Conservation (phyloP, 1,140 invertebrate genomes). For the Pomphorhynchus laevis region DNA sequence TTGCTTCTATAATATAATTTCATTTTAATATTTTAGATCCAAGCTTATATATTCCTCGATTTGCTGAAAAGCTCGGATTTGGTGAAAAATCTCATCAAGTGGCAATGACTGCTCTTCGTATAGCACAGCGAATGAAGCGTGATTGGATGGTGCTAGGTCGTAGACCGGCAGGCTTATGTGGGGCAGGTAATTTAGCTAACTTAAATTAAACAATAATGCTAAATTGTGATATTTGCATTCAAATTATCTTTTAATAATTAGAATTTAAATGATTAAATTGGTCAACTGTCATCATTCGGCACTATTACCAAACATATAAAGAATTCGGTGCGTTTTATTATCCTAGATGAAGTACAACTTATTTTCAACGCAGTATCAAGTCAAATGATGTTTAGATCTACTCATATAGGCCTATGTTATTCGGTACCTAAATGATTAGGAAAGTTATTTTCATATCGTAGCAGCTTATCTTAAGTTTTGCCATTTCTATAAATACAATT, state of each 20-base stretch:
- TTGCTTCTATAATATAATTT: constrained; percentile 7
- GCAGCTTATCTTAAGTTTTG: no score
- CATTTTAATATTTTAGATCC: constrained; percentile 33
- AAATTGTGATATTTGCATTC: no score
- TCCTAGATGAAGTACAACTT: no score
- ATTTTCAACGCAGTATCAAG: no score
- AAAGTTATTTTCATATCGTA: no score
- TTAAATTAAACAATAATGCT: no score
- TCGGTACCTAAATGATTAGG: no score
- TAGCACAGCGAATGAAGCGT: constrained; percentile 80
- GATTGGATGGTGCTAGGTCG: constrained; percentile 82
- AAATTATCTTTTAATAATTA: constrained; percentile 10
- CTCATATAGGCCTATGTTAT: no score
- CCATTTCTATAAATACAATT: no score
- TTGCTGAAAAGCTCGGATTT: constrained; percentile 64
- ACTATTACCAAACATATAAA: no score
- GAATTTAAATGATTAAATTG: constrained; percentile 1
- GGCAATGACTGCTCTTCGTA: constrained; percentile 52
- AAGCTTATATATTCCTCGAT: constrained; percentile 58
- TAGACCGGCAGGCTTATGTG: constrained; percentile 67
- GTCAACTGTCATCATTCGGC: not conserved
- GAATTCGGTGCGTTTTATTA: no score
- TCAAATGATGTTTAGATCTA: no score
- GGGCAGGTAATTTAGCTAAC: constrained; percentile 32
- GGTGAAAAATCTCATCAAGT: constrained; percentile 61